These are phyloP conservation scores for Drosophila paranaensis DNA, from an alignment of 2,888 invertebrate genomes.

Conservation along the genomic window DNA sequence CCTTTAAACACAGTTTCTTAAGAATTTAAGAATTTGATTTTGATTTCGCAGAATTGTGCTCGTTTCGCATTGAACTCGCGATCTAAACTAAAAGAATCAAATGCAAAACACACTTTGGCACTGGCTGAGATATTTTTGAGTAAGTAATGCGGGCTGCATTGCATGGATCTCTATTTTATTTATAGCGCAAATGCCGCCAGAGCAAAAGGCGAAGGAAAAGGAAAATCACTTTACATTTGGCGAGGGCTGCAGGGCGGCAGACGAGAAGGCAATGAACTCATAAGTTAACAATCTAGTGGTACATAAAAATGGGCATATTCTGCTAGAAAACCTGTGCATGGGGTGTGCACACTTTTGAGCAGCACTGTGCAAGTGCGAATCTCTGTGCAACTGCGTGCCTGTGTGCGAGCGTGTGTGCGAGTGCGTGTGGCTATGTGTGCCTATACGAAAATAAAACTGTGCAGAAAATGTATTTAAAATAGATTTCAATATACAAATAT, in stretches of 20 bases:
- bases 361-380: conserved; percentile 55
- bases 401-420: background rate
- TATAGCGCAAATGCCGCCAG: conserved; percentile 53
- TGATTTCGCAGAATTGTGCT: conserved; percentile 28
- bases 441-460: conserved; percentile 54
- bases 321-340: conserved; percentile 55
- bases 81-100: conserved; percentile 52
- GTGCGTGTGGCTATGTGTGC: conserved; percentile 17
- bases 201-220: conserved; percentile 16
- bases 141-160: conserved; percentile 57
- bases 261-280: conserved; percentile 71
- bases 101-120: conserved; percentile 28
- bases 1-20: conserved; percentile 23
- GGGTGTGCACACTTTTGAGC: conserved; percentile 44
- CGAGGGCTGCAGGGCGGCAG: conserved; percentile 58
- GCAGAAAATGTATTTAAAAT: conserved; percentile 41
- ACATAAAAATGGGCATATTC: conserved; percentile 52
- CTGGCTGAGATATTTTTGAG: conserved; percentile 57
- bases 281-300: conserved; percentile 44
- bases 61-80: conserved; percentile 57
- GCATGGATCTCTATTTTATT: conserved; percentile 64
- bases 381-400: conserved; percentile 16
- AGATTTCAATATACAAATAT: conserved; percentile 52
- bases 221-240: conserved; percentile 31
- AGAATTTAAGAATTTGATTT: conserved; percentile 14